phyloP scores from a whole-genome alignment of 2,113 vertebrate species.

The Stegastes partitus region DNA sequence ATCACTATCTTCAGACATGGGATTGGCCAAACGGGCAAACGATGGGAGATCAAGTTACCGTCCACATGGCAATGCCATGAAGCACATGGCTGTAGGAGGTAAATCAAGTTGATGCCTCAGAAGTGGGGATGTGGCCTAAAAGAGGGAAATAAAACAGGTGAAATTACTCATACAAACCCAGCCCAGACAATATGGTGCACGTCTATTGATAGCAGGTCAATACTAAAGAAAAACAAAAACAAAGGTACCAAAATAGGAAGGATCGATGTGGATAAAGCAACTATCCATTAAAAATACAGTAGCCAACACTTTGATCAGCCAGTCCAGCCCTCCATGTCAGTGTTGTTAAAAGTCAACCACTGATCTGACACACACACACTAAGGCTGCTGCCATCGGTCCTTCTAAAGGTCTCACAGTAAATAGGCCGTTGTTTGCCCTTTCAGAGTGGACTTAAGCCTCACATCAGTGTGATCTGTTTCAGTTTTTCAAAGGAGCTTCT shows the following conservation, averaged over 20 bases:
- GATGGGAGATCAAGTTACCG: slow-evolving; percentile 37
- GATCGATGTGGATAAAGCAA: slow-evolving; percentile 15
- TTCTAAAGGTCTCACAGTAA: slow-evolving; percentile 43
- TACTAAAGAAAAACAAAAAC: not conserved
- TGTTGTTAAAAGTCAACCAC: slow-evolving; percentile 29
- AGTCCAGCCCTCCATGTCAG: not conserved
- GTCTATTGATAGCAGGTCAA: slow-evolving; percentile 25
- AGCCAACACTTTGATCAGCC: slow-evolving; percentile 27
- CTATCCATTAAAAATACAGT: slow-evolving; percentile 7
- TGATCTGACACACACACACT: not conserved
- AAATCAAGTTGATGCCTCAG: slow-evolving; percentile 29
- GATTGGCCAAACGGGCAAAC: not conserved
- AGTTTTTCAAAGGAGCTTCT: slow-evolving; percentile 30
- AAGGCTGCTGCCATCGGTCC: slow-evolving; percentile 9
- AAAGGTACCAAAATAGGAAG: slow-evolving; percentile 18
- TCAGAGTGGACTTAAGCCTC: slow-evolving; percentile 24
- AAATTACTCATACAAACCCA: slow-evolving; percentile 22
- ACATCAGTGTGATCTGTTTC: slow-evolving; percentile 44
- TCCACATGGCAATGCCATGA: slow-evolving; percentile 46
- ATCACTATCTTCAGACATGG: slow-evolving; percentile 77
- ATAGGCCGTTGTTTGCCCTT: slow-evolving; percentile 44
- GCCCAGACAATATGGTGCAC: slow-evolving; percentile 13
- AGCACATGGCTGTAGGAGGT: not conserved
- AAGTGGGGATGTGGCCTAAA: slow-evolving; percentile 24
- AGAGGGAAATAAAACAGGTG: slow-evolving; percentile 28